Base-by-base conservation (phyloP, 2,888 invertebrate species). In the Anarsia innoxiella region DNA sequence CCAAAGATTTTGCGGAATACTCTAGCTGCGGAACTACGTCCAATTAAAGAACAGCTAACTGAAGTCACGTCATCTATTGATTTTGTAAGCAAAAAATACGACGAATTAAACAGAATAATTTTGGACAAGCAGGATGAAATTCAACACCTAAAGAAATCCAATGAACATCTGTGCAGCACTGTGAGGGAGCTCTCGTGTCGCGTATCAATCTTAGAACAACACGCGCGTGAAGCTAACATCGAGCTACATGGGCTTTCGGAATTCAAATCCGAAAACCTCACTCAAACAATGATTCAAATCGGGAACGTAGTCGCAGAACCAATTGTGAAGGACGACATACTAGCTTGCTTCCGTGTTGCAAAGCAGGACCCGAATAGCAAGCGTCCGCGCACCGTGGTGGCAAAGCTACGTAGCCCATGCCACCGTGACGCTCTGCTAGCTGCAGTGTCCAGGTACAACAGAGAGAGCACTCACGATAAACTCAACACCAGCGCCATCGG, bases 181-280 rank as follows among this genome's bases (percentile, higher is more conserved):
- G 43, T 51, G 5, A 36, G 12, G 9, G 45, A 47, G 9, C 36
- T 51, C 2, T 36, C 40, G 1, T 27, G 16, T 5, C 38, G 49
- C n/a, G 10, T 51, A 5, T n/a, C 26, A 8, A 19, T 36, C 4
- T 29, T 43, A 1, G 52, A 52, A 35, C 51, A 54, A 38, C 37
- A 47, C n/a, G 25, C 38, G 31, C 34, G 49, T 0, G 45, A 42
- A n/a, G 39, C 25, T 11, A 51, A 50, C 14, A 25, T 52, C 1
- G 50, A 52, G 29, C 40, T 55, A 5, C 46, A 44, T 12, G 42
- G 50, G 5, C 12, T 54, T n/a, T 48, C 51, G 0, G 54, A 52
- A 42, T 35, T 46, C 23, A 40, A 34, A n/a, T 23, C 38, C 3
- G 51, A 48, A 37, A 49, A 42, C 8, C 25, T 45, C n/a, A 11